Base-by-base conservation (phyloP, 2,888 invertebrate species). In the Caenorhabditis japonica region DNA sequence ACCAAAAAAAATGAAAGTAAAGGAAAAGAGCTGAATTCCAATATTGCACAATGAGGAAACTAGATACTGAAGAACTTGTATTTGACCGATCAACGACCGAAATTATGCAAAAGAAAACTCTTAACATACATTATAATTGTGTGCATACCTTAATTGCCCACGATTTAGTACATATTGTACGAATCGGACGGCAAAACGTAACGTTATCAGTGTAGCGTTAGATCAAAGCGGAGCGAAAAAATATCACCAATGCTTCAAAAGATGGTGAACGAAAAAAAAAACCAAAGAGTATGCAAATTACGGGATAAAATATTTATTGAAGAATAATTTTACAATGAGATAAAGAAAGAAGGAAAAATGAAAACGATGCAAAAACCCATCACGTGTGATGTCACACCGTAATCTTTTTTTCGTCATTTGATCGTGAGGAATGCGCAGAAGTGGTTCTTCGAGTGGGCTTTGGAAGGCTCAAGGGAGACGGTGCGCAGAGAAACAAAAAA, bases 371-470 rank as follows among this genome's bases (percentile, higher is more conserved):
- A n/a, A n/a, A 53, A 56, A 43, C 36, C 51, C 43, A 33, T 44
- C 56, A 56, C 66, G 66, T 56, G 56, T 66, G 56, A 66, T 56
- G 66, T 66, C 49, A 56, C 36, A 51, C 10, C 34, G 46, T 53
- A 47, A 53, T 46, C 30, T 64, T 64, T 39, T 43, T 64, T 56
- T 55, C 56, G 55, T 39, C 64, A 64, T 49, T 36, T 47, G 64
- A 64, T 55, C 55, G 55, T 47, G 41, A 55, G n/a, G n/a, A n/a
- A n/a, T n/a, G n/a, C n/a, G n/a, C 62, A 69, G 60, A 69, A 69
- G 69, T 69, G 69, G 69, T 69, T 69, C 60, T 59, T 69, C 60
- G 60, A 69, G 69, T 59, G 66, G 56, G 56, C 66, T 66, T 58
- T n/a, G 43, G 46, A 38, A 44, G 47, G 46, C 69, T 60, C 60